Evolutionary conservation across 2,113 vertebrate species (phyloP), one percentile per base, ranked within the genome.

Genomic region (Carlito syrichta): DNA sequence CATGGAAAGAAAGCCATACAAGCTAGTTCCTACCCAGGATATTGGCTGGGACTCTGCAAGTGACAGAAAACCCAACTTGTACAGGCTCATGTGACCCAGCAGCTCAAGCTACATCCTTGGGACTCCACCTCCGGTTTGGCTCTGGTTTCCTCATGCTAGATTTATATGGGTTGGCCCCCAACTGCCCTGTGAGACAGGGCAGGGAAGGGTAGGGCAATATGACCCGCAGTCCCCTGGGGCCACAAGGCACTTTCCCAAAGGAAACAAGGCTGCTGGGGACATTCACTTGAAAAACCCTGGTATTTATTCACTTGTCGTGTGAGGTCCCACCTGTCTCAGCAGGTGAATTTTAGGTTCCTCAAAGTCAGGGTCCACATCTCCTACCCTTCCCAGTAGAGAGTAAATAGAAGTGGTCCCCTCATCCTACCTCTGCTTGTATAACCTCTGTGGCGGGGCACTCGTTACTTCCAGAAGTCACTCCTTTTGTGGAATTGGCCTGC

Each of bases 281-380:
- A 74, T 6, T 43, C 27, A 35, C 7, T 2, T n/a, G 56, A 17
- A 77, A 71, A 73, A 22, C 11, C 38, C 43, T 35, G 17, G 8
- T 4, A 0, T 14, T 10, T 63, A 5, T 7, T 11, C 60, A 4
- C 35, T 27, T 30, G 19, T 1, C 5, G 3, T 11, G 8, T 32
- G 48, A 43, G 9, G 4, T 30, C 38, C 74, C n/a, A 35, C n/a
- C 23, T 32, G 23, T n/a, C 43, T 81, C 69, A 73, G 35, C 16
- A 8, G 66, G 6, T 40, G 43, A n/a, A 12, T 23, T 78, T 79
- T 54, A 8, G 58, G 8, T 23, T 60, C 38, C 40, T 86, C 74
- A 79, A 63, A 52, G 22, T 38, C n/a, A 58, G 35, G 17, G 22
- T 63, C 43, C 7, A 11, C 6, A 45, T n/a, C 69, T 58, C 19